phyloP scores from a whole-genome alignment of 2,888 invertebrate species.

The Ormia ochracea region DNA sequence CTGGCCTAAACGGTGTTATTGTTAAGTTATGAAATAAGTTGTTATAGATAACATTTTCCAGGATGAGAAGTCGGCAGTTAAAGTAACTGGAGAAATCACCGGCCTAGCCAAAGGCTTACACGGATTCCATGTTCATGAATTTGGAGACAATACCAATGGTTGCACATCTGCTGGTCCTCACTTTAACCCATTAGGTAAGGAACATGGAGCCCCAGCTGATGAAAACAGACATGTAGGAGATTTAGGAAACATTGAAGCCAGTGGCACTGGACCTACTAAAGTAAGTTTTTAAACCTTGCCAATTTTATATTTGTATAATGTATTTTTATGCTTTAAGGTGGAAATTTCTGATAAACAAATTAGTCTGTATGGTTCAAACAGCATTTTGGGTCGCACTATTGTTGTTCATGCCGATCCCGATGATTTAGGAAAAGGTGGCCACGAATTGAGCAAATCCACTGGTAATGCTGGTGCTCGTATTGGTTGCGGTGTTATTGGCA shows the following conservation, averaged over 20 bases:
- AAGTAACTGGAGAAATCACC: constrained; percentile 87
- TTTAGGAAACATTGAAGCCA: constrained; percentile 88
- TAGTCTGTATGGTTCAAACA: constrained; percentile 83
- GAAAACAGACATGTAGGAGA: constrained; percentile 90
- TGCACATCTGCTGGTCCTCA: constrained; percentile 97
- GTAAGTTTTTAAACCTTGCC: constrained; percentile 66
- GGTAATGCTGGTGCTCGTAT: constrained; percentile 91
- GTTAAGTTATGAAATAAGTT: neutral
- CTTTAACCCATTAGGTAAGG: constrained; percentile 89
- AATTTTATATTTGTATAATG: neutral
- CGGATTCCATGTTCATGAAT: constrained; percentile 95
- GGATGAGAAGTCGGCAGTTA: constrained; percentile 82
- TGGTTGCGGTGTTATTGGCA: constrained; percentile 77
- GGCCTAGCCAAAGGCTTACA: constrained; percentile 86
- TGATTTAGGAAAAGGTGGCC: constrained; percentile 94
- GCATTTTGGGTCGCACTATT: constrained; percentile 89
- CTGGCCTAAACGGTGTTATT: neutral
- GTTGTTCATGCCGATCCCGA: constrained; percentile 96
- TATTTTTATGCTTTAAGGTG: constrained; percentile 71
- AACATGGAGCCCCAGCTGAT: constrained; percentile 89
- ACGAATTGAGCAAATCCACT: constrained; percentile 93
- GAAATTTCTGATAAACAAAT: constrained; percentile 81
- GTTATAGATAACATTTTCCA: constrained; percentile 43
- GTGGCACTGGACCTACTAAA: constrained; percentile 81
- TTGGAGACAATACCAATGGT: constrained; percentile 96